Evolutionary conservation across 2,113 vertebrate genomes (phyloP).

Genomic region (Prinia subflava): DNA sequence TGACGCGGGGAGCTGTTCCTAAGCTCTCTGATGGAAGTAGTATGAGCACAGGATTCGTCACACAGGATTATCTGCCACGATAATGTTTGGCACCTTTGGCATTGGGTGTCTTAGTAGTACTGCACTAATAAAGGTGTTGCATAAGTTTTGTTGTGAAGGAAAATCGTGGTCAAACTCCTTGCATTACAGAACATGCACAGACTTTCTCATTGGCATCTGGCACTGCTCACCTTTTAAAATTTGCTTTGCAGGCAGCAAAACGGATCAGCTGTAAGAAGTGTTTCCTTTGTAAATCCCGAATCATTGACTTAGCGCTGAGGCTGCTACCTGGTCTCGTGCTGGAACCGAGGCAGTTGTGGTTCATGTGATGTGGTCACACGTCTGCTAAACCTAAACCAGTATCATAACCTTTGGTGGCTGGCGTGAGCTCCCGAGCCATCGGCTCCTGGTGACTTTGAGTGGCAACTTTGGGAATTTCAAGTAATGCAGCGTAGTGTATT

Average conservation of each 20-base stretch:
- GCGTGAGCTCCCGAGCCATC: neutral
- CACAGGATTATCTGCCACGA: neutral
- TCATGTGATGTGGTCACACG: constrained; percentile 50
- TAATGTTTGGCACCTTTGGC: neutral
- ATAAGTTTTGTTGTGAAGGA: neutral
- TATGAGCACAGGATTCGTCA: neutral
- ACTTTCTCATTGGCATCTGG: neutral
- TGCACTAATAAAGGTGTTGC: neutral
- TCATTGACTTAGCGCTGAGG: neutral
- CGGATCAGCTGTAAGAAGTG: neutral
- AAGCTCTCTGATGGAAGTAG: neutral
- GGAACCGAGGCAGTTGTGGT: neutral
- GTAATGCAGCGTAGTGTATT: neutral
- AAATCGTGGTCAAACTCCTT: neutral
- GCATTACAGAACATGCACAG: neutral
- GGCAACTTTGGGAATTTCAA: neutral
- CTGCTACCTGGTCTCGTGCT: neutral
- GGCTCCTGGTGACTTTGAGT: neutral
- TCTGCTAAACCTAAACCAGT: neutral
- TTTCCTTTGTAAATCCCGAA: neutral
- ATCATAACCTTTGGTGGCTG: neutral
- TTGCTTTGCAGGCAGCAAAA: neutral
- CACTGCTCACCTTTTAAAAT: neutral
- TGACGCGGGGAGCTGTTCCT: neutral
- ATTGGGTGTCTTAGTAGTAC: neutral